These are phyloP conservation scores for Panzeria rudis DNA, from an alignment of 2,888 invertebrate species.

Conservation along the genomic window DNA sequence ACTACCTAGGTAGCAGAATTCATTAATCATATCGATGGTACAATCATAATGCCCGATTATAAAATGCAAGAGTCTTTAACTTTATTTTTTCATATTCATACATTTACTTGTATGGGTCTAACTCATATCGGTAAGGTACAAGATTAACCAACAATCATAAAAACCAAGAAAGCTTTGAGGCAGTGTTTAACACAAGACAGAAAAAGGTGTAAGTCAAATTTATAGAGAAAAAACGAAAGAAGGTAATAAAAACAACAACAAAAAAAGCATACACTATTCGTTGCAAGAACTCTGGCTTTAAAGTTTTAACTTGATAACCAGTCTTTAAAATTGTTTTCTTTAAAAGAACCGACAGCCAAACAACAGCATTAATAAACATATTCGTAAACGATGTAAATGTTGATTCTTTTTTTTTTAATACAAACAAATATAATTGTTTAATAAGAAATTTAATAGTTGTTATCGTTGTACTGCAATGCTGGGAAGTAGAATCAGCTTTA, in stretches of 20 bases:
- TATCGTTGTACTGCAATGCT: background rate
- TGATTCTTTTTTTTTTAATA: background rate
- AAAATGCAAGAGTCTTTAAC: too few relatives aligned
- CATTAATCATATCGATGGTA: too few relatives aligned
- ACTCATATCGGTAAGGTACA: too few relatives aligned
- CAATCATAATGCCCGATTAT: too few relatives aligned
- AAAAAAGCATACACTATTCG: background rate
- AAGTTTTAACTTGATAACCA: background rate
- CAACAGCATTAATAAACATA: conserved; percentile 4
- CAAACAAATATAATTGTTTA: conserved; percentile 43
- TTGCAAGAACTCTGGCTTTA: background rate
- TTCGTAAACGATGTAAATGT: conserved; percentile 31
- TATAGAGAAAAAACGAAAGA: background rate
- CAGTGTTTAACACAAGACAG: too few relatives aligned
- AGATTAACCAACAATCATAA: too few relatives aligned
- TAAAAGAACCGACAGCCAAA: background rate
- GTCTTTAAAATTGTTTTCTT: conserved; percentile 3
- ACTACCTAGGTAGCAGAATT: too few relatives aligned
- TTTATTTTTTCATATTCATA: too few relatives aligned
- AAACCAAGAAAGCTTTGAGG: too few relatives aligned
- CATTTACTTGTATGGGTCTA: too few relatives aligned
- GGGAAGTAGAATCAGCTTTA: background rate
- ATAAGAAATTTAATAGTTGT: conserved; percentile 9
- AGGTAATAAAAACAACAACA: background rate
- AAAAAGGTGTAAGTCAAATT: too few relatives aligned